phyloP scores from a whole-genome alignment of 2,113 vertebrate genomes.

The Pundamilia nyererei region DNA sequence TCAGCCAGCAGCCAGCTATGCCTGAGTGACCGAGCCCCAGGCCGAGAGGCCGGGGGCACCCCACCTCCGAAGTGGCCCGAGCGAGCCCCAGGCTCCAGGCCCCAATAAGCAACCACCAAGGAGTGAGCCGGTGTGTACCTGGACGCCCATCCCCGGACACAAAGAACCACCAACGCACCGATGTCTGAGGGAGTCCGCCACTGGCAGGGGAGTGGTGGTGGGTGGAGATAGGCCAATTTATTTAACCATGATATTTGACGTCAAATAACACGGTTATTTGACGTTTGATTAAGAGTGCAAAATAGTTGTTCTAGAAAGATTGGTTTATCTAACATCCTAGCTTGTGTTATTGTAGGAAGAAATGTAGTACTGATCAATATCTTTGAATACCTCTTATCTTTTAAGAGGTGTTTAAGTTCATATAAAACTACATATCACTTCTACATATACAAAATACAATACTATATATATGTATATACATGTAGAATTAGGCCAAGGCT shows the following conservation, averaged over 20 bases:
- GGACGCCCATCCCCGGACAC: fast-evolving
- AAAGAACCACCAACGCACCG: fast-evolving
- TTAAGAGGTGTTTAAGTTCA: background rate
- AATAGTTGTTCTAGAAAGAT: background rate
- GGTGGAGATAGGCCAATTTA: background rate
- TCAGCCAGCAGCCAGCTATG: too few species aligned
- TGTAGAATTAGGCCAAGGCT: background rate
- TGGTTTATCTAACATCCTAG: background rate
- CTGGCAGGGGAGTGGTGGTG: fast-evolving
- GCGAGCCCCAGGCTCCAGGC: too few species aligned
- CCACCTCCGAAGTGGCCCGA: too few species aligned
- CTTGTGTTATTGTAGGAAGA: background rate
- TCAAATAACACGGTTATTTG: background rate
- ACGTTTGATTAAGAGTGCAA: background rate
- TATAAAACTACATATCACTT: background rate
- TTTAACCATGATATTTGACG: background rate
- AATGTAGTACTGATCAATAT: background rate
- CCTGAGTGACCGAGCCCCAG: too few species aligned
- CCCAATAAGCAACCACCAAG: fast-evolving
- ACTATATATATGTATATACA: background rate
- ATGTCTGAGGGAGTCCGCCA: fast-evolving
- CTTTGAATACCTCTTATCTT: background rate
- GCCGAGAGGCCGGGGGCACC: fast-evolving
- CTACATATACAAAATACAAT: background rate
- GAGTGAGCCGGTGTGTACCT: fast-evolving